These are phyloP conservation scores for Cerastis leucographa DNA, from an alignment of 2,888 invertebrate genomes.

Conservation along the genomic window DNA sequence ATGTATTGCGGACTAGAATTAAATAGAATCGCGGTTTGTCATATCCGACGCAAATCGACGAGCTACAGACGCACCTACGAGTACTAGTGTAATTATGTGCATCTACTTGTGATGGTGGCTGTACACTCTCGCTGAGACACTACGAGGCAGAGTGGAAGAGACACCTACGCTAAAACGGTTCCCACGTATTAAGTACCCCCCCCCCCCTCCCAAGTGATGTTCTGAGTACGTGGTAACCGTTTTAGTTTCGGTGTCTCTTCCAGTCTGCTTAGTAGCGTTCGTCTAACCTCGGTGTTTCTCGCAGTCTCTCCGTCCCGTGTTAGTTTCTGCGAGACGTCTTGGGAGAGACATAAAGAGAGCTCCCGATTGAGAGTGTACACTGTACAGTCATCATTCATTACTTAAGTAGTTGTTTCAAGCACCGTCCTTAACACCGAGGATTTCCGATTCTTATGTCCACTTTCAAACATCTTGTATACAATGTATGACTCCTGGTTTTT, in stretches of 20 bases:
- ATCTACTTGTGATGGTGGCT: conserved; percentile 1
- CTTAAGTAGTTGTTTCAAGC: background rate
- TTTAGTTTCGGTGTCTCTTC: too few relatives aligned
- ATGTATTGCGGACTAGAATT: conserved; percentile 44
- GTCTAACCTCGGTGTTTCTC: too few relatives aligned
- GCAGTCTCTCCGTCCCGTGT: background rate
- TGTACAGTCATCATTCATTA: background rate
- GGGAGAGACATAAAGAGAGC: background rate
- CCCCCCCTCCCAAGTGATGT: too few relatives aligned
- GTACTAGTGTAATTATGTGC: conserved; percentile 14
- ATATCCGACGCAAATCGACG: conserved; percentile 27
- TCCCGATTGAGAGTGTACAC: background rate
- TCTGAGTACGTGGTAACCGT: too few relatives aligned
- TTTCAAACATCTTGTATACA: conserved; percentile 14
- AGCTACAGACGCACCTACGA: background rate
- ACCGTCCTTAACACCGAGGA: background rate
- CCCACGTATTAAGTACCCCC: too few relatives aligned
- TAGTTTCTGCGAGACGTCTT: background rate
- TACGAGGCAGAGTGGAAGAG: background rate
- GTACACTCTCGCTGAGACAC: background rate
- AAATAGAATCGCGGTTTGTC: conserved; percentile 41
- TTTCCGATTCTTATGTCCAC: conserved; percentile 25
- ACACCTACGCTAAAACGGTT: too few relatives aligned
- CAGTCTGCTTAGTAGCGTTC: too few relatives aligned
- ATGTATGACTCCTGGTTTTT: background rate